phyloP scores from a whole-genome alignment of 2,797 vertebrate genomes.

The Falco cherrug region DNA sequence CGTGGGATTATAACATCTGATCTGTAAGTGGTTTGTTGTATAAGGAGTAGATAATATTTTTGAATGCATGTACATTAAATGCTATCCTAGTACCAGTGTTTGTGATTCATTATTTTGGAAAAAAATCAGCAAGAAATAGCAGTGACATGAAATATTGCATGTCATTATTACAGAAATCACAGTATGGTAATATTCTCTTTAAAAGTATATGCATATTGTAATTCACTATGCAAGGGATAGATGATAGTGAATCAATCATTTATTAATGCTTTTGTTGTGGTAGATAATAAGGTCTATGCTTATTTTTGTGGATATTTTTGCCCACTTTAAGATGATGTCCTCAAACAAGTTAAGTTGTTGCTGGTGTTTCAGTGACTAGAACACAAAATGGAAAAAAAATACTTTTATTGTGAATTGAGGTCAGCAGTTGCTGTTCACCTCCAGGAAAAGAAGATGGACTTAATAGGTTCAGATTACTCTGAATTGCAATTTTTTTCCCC shows the following conservation, averaged over 20 bases:
- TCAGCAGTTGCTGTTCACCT: not conserved
- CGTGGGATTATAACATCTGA: not conserved
- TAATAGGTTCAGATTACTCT: not conserved
- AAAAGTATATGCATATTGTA: not conserved
- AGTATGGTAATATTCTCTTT: not conserved
- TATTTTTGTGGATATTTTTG: not conserved
- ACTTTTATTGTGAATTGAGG: not conserved
- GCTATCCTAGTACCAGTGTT: not conserved
- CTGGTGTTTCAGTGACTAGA: not conserved
- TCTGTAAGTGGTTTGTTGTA: not conserved
- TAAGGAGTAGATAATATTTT: not conserved
- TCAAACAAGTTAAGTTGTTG: not conserved
- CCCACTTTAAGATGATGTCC: not conserved
- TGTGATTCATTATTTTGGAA: not conserved
- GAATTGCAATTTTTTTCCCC: not conserved
- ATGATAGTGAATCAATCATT: not conserved
- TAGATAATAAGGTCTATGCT: not conserved
- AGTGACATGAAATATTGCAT: not conserved
- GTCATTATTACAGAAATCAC: not conserved
- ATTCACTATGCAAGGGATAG: not conserved
- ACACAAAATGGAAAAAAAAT: not conserved
- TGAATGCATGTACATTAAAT: not conserved
- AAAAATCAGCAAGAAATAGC: not conserved
- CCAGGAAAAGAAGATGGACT: not conserved
- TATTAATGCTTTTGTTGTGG: not conserved